Percentiles rank a stretch among this genome's conserved stretches.
Conservation (phyloP, 2,113 vertebrate species). For the Silurus asotus region DNA sequence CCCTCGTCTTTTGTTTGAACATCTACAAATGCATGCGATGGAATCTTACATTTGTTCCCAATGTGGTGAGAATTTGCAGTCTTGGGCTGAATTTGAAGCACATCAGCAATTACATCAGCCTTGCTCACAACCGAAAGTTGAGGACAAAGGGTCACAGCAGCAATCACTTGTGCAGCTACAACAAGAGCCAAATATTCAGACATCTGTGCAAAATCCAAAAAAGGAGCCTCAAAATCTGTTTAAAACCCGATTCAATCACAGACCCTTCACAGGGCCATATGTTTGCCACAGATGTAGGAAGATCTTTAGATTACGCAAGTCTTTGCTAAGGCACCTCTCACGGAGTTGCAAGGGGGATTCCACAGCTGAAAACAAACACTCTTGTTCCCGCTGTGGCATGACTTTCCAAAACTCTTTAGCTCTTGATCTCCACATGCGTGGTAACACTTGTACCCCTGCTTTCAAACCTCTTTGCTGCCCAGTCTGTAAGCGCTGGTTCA, state of each 20-base stretch:
- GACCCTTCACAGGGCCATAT: conserved; percentile 52
- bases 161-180: conserved; percentile 50
- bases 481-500: conserved; percentile 72
- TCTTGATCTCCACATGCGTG: conserved; percentile 71
- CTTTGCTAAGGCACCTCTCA: conserved; percentile 68
- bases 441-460: conserved; percentile 66
- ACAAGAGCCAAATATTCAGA: conserved; percentile 23
- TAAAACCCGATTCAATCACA: conserved; percentile 4
- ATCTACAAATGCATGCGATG: conserved; percentile 74
- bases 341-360: conserved; percentile 67
- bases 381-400: conserved; percentile 69
- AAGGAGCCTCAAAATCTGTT: not conserved
- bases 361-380: conserved; percentile 58
- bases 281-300: conserved; percentile 69
- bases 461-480: conserved; percentile 73
- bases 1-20: conserved; percentile 73
- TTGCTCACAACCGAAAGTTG: conserved; percentile 59
- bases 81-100: conserved; percentile 75
- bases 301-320: conserved; percentile 68
- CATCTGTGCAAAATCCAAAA: conserved; percentile 7
- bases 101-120: conserved; percentile 74
- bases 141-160: conserved; percentile 37
- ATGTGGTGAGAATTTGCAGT: conserved; percentile 73
- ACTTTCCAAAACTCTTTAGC: conserved; percentile 67
- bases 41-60: conserved; percentile 75